These are phyloP conservation scores for Phainopepla nitens DNA, from an alignment of 2,113 vertebrate genomes.

Conservation along the genomic window DNA sequence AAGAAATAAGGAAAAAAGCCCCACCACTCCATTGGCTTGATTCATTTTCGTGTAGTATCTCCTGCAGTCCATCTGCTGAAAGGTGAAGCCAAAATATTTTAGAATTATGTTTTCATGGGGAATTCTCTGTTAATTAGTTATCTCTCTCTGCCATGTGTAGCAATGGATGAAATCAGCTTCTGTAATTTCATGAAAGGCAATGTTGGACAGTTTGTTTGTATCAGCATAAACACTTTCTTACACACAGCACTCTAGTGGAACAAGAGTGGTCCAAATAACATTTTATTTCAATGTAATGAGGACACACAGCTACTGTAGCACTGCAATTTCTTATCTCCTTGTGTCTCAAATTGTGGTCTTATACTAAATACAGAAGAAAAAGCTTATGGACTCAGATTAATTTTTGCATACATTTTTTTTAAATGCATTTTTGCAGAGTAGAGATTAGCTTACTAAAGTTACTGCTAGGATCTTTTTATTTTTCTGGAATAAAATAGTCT, in stretches of 20 bases:
- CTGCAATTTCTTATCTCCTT: background rate
- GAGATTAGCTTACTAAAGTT: background rate
- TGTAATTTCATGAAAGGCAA: slow-evolving; percentile 53
- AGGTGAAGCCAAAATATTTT: slow-evolving; percentile 65
- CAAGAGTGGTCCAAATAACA: background rate
- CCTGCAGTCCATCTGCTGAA: slow-evolving; percentile 65
- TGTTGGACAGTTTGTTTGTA: slow-evolving; percentile 18
- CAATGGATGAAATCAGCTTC: slow-evolving; percentile 53
- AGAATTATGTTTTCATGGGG: slow-evolving; percentile 69
- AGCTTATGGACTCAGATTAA: background rate
- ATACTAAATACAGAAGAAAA: background rate
- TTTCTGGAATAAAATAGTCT: background rate
- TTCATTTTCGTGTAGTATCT: slow-evolving; percentile 42
- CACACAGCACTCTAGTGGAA: background rate
- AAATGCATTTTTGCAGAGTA: background rate
- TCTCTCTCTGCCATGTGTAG: slow-evolving; percentile 64
- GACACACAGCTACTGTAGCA: background rate
- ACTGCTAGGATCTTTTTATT: background rate
- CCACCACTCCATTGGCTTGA: slow-evolving; percentile 18
- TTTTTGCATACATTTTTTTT: background rate
- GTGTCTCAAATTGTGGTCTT: background rate
- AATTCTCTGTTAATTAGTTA: slow-evolving; percentile 67
- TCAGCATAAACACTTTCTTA: slow-evolving; percentile 25
- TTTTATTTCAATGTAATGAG: slow-evolving; percentile 10
- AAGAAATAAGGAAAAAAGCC: background rate